phyloP scores from a whole-genome alignment of 2,113 vertebrate species.

The Crotalus viridis region DNA sequence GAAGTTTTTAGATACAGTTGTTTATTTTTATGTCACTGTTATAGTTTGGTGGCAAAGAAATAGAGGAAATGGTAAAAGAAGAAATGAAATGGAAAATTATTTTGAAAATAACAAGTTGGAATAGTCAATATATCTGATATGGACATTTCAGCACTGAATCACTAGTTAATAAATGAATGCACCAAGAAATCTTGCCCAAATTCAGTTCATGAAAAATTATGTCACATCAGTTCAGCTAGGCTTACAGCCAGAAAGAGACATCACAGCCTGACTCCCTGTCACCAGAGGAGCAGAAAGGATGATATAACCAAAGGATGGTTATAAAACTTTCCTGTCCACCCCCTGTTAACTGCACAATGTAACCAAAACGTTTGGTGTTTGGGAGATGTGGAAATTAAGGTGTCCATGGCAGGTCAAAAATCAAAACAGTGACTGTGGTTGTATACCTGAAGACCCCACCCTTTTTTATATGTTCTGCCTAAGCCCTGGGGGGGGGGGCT shows the following conservation, averaged over 20 bases:
- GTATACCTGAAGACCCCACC: neutral
- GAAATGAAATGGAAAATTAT: neutral
- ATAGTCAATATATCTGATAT: neutral
- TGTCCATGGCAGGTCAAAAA: neutral
- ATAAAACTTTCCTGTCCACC: neutral
- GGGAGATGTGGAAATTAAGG: neutral
- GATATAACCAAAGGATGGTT: neutral
- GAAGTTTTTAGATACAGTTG: neutral
- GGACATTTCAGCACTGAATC: neutral
- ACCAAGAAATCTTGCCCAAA: neutral
- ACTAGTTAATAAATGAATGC: neutral
- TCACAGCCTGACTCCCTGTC: neutral
- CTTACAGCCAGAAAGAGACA: neutral
- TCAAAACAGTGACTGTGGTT: neutral
- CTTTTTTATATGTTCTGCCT: neutral
- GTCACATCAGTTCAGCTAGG: neutral
- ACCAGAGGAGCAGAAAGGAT: neutral
- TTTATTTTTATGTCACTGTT: neutral
- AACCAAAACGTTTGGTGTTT: neutral
- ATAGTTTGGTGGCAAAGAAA: neutral
- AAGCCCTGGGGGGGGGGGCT: neutral
- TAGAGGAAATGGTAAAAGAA: neutral
- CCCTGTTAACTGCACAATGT: neutral
- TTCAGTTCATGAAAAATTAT: neutral
- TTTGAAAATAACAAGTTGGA: neutral